Evolutionary conservation across 2,888 invertebrate genomes (phyloP).

Genomic region (Salpingus planirostris): DNA sequence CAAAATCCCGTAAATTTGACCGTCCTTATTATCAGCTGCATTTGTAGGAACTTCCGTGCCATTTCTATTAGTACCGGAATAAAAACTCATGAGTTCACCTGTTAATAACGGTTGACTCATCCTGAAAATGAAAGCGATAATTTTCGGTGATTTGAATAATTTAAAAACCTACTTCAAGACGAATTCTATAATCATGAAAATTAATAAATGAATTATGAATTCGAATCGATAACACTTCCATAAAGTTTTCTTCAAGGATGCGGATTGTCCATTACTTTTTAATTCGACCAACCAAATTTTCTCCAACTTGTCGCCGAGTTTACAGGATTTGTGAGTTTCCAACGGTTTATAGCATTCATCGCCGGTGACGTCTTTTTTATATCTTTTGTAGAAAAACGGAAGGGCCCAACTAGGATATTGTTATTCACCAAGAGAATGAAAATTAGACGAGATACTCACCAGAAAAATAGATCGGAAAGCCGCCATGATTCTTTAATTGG

Average conservation of each 20-base stretch:
- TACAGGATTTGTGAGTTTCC: constrained; percentile 32
- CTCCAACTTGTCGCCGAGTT: constrained; percentile 34
- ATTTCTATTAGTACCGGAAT: constrained; percentile 30
- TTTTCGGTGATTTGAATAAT: constrained; percentile 1
- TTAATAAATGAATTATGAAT: no score
- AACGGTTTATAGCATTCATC: constrained; percentile 45
- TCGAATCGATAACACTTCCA: constrained; percentile 18
- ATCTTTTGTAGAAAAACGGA: constrained; percentile 43
- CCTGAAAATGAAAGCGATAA: constrained; percentile 20
- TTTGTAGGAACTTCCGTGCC: no score
- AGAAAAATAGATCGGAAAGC: no score
- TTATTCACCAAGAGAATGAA: no score
- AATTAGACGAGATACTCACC: no score
- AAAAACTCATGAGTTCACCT: constrained; percentile 50
- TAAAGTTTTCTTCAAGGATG: no score
- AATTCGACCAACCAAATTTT: constrained; percentile 15
- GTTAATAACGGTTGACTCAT: constrained; percentile 22
- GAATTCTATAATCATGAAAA: constrained; percentile 14
- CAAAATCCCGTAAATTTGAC: constrained; percentile 59
- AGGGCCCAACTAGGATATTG: constrained; percentile 42
- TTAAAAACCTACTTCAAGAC: constrained; percentile 12
- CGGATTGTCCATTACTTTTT: constrained; percentile 10
- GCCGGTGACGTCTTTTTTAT: constrained; percentile 41
- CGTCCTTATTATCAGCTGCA: constrained; percentile 46
- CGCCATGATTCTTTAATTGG: no score